Evolutionary conservation across 1,140 invertebrate genomes (phyloP), one percentile per base, ranked within the genome.

Genomic region (Panulirus ornatus): DNA sequence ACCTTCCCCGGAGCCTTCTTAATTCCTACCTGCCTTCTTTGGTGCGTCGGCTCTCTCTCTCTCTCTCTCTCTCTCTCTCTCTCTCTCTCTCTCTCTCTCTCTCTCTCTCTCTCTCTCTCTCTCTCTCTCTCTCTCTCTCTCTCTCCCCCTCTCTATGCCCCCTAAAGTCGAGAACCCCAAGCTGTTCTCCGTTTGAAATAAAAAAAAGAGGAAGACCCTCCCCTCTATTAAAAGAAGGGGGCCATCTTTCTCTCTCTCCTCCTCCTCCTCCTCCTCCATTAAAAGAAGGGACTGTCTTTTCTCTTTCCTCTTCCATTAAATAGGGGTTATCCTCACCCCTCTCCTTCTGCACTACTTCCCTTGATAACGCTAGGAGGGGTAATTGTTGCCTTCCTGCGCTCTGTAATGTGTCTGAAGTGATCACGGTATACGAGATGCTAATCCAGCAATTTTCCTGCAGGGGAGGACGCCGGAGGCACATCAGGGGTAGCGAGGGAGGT

Each of bases 81-180:
- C 81, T 83, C 81, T 66, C 82, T 84, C 82, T 42, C 14, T 30
- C 82, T 84, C 44, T 81, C 78, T 54, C 78, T 81, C 44, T 44
- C 79, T 58, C 30, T 82, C 30, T 63, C 51, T 82, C 40, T 1
- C 30, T 63, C 22, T 42, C 30, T 82, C 44, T 42, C 79, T 82
- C 79, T 42, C 30, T 63, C 79, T 42, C 51, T 63, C 30, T 36
- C 51, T 27, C 51, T 82, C 73, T 63, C 51, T 82, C 79, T 36
- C 40, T 54, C 79, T 63, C 51, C 47, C 38, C 47, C 54, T 34
- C 27, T 70, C 58, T 47, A 14, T 83, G n/a, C 47, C 79, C 36
- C 79, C 47, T 51, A 70, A 6, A 16, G 8, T 54, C 16, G 14
- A 1, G 47, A 2, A 6, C 19, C 22, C 1, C 6, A 0, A 22